Base-by-base conservation (phyloP, 2,797 vertebrate genomes). In the Rhinogobio ventralis region DNA sequence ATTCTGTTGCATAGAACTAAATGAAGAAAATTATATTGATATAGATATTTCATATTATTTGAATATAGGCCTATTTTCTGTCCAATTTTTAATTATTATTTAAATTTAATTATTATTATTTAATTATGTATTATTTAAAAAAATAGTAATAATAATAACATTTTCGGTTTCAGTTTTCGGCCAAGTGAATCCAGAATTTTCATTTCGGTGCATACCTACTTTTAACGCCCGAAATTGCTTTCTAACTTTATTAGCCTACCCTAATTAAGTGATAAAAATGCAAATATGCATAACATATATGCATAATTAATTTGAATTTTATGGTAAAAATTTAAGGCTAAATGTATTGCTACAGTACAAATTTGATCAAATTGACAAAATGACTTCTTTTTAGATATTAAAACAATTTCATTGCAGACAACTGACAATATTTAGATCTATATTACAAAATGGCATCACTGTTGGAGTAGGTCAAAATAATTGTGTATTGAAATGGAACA, bases 261-360 rank as follows among this genome's bases (percentile, higher is more conserved):
- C 9, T 46, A 55, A 49, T 20, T 49, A 30, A 28, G 19, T 64
- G 0, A 5, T 25, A 51, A 55, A 82, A 77, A 46, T 51, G 30
- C n/a, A 60, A 36, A n/a, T n/a, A n/a, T n/a, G n/a, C 51, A 79
- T 83, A 8, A 80, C 72, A 45, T 77, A 67, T 45, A 45, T 28
- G 42, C 46, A 19, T 49, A 72, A 28, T 28, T 7, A 7, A 55
- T 55, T n/a, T 0, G 2, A 66, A 23, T 30, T 55, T 81, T 28
- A 39, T 36, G 14, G 19, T 11, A 36, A 51, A 23, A n/a, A 17
- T 53, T 49, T 72, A 46, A 17, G 30, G 28, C n/a, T n/a, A n/a
- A n/a, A n/a, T n/a, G n/a, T n/a, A n/a, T n/a, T n/a, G 7, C 51
- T 39, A 30, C 4, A 73, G 2, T 9, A 11, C 5, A 23, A 11